phyloP scores from a whole-genome alignment of 2,888 invertebrate species.

The Nephrotoma flavescens region DNA sequence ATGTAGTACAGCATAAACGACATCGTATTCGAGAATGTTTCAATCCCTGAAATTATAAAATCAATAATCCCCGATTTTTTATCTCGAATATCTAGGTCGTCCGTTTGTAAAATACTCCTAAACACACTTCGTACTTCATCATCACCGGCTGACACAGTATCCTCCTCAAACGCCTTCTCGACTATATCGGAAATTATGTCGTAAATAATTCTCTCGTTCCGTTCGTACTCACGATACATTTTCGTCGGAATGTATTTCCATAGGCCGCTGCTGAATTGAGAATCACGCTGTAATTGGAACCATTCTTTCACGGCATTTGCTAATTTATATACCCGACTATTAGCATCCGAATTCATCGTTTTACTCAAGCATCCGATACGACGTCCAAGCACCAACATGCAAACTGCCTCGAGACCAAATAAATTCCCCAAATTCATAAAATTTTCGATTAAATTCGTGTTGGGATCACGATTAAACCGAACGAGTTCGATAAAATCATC shows the following conservation, averaged over 20 bases:
- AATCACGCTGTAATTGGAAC: conserved; percentile 64
- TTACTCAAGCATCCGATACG: conserved; percentile 55
- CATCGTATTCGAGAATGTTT: conserved; percentile 68
- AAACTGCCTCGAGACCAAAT: conserved; percentile 69
- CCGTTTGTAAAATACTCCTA: conserved; percentile 55
- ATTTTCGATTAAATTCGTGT: conserved; percentile 39
- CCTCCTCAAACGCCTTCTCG: conserved; percentile 47
- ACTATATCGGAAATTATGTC: conserved; percentile 69
- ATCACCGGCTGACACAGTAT: conserved; percentile 28
- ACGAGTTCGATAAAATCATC: conserved; percentile 63
- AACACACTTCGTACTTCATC: conserved; percentile 58
- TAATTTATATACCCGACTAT: conserved; percentile 35
- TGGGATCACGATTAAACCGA: conserved; percentile 35
- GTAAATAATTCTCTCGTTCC: conserved; percentile 67
- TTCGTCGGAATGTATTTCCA: conserved; percentile 68
- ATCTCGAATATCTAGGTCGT: conserved; percentile 58
- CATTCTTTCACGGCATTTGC: conserved; percentile 62
- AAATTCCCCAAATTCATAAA: conserved; percentile 63
- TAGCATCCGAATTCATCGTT: conserved; percentile 38
- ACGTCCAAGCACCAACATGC: conserved; percentile 61
- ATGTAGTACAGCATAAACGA: conserved; percentile 63
- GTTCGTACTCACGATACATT: conserved; percentile 52
- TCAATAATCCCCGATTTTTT: conserved; percentile 76
- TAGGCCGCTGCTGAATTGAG: conserved; percentile 64
- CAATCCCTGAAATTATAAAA: conserved; percentile 75